Conservation (phyloP, 1,140 invertebrate species). For the Callitettix versicolor region DNA sequence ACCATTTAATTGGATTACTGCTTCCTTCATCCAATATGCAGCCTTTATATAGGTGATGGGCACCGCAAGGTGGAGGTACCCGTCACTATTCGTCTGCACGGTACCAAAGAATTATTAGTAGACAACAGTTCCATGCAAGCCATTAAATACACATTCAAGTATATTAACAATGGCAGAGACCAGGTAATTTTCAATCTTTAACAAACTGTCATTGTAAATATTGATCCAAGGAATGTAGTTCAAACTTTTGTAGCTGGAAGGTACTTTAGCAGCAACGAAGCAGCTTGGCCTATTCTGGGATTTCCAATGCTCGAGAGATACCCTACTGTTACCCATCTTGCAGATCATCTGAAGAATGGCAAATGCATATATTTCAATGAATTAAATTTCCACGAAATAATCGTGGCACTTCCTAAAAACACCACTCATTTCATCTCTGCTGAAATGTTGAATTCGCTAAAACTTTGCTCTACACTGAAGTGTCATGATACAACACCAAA, state of each 20-base stretch:
- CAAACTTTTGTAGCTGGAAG: constrained; percentile 2
- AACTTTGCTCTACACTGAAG: constrained; percentile 27
- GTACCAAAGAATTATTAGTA: no score
- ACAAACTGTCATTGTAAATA: constrained; percentile 12
- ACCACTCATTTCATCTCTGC: constrained; percentile 30
- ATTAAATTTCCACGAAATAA: constrained; percentile 14
- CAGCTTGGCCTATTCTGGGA: constrained; percentile 31
- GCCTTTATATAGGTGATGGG: constrained; percentile 31
- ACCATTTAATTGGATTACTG: constrained; percentile 29
- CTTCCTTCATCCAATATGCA: constrained; percentile 20
- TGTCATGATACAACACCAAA: constrained; percentile 22
- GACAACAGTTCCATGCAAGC: constrained; percentile 28
- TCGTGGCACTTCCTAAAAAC: constrained; percentile 17
- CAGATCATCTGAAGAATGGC: constrained; percentile 28
- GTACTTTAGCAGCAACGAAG: constrained; percentile 32
- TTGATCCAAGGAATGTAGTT: constrained; percentile 12
- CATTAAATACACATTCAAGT: background rate
- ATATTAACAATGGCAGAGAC: constrained; percentile 14
- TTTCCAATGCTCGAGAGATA: no score
- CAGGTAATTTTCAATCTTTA: no score
- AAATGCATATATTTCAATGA: constrained; percentile 25
- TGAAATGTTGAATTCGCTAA: constrained; percentile 11
- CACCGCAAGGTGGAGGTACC: constrained; percentile 32
- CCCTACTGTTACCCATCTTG: no score
- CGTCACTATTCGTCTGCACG: constrained; percentile 26